Base-by-base conservation (phyloP, 2,113 vertebrate genomes). In the Aspidoscelis tigris region DNA sequence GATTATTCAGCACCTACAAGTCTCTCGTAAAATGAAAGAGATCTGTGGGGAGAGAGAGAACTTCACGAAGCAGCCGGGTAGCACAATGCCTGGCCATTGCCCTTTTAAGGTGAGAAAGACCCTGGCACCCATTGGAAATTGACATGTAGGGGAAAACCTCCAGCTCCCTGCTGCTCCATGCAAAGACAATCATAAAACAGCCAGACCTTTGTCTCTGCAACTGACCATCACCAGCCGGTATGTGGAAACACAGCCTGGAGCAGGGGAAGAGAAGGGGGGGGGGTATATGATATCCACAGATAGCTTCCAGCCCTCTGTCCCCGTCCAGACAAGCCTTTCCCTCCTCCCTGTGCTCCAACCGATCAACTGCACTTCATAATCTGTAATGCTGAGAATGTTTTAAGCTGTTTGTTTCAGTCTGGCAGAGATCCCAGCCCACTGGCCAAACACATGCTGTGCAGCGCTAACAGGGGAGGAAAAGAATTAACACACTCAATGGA, bases 91-190 rank as follows among this genome's bases (percentile, higher is more conserved):
- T n/a, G 0, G 82, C 41, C 80, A 3, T 94, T 94, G 93, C 93
- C 93, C 93, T 89, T 94, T 94, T 92, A 94, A 95, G 90, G 84
- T 41, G 55, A 11, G 76, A 89, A 84, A 43, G 87, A 85, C 89
- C 90, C 91, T 76, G 73, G 6, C 86, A 85, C 88, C 88, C 80
- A 77, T 85, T 77, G 89, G 90, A 87, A 89, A 72, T 72, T 83
- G 93, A 93, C 89, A 86, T 89, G 87, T 83, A 79, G 82, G 89
- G 89, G 33, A 33, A 81, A 91, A 86, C 78, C 85, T 89, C 88
- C 85, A 21, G 86, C 71, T 65, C 83, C 84, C 55, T 76, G 55
- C 84, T 81, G 39, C 47, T 5, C 47, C 4, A 16, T 65, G 83
- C 53, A 2, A 47, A 81, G 84, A 71, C 73, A 82, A 89, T 26